Evolutionary conservation across 2,113 vertebrate species (phyloP), one percentile per base, ranked within the genome.

Genomic region (Isichthys henryi): DNA sequence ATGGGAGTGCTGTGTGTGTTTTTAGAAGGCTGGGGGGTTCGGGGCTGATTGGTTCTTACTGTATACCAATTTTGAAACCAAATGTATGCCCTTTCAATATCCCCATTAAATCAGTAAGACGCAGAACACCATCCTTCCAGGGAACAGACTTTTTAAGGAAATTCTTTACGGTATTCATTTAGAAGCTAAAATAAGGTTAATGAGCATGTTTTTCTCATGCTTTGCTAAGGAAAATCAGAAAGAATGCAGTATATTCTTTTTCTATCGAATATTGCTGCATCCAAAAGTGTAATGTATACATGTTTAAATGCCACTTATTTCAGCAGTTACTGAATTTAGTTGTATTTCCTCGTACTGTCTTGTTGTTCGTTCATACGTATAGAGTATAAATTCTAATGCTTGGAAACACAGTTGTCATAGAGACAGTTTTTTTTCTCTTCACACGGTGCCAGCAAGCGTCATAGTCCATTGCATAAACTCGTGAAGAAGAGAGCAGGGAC

Each of bases 391-490:
- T 27, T 62, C 27, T 56, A 88, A 15, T 5, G 45, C 27, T 88
- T 1, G 1, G 31, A 53, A 46, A 52, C 70, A 50, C 48, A 53
- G 70, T 82, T 89, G 70, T 82, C 74, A 82, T 82, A 89, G 70
- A 21, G 88, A 88, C 88, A 43, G 43, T 46, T 46, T 88, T 89
- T 88, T 77, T 8, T 19, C 48, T 74, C 35, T n/a, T 89, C 10
- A 7, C 15, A 23, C 9, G 27, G 23, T 19, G 43, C 62, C 43
- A 31, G 58, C 62, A 21, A 62, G 62, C 87, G n/a, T 82, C 62
- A 50, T 19, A 17, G 88, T 48, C 70, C 56, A 53, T 89, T 83
- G 48, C 43, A 82, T 80, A 89, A 89, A 82, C n/a, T 39, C 49
- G 39, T 43, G 52, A 19, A 52, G 70, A 80, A 53, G 31, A 43